Percentiles rank a stretch among this genome's conserved stretches.
These are phyloP conservation scores for Thamnophis elegans DNA, from an alignment of 2,797 vertebrate species.

Conservation along the genomic window DNA sequence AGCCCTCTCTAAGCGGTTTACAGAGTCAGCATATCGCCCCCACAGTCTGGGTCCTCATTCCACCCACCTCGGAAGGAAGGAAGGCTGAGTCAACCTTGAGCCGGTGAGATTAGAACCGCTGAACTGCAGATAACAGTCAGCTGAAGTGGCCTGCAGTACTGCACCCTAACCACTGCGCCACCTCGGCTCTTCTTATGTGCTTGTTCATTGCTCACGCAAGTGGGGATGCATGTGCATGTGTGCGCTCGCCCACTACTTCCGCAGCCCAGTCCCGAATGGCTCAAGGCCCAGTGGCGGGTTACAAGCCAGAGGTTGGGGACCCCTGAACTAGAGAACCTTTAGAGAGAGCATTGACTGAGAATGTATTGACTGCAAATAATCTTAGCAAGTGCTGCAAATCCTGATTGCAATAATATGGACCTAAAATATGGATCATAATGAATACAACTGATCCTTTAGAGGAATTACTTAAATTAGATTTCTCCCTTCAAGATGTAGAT, in stretches of 20 bases:
- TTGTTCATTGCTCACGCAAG: not conserved
- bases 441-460: not conserved
- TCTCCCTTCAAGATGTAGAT: not conserved
- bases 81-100: too few species aligned
- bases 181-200: too few species aligned
- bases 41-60: too few species aligned
- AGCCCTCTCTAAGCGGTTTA: too few species aligned
- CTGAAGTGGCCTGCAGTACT: too few species aligned
- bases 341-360: not conserved
- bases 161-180: too few species aligned
- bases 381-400: not conserved
- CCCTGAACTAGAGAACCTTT: not conserved
- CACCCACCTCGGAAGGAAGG: too few species aligned
- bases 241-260: not conserved
- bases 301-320: too few species aligned
- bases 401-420: not conserved
- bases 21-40: too few species aligned
- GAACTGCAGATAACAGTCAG: too few species aligned
- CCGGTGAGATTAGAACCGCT: too few species aligned
- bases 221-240: not conserved
- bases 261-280: not conserved
- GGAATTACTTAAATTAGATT: not conserved
- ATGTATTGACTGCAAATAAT: conserved; percentile 9
- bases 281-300: not conserved
- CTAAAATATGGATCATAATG: not conserved